Evolutionary conservation across 2,888 invertebrate genomes (phyloP).

Genomic region (Drosophila stalkeri): DNA sequence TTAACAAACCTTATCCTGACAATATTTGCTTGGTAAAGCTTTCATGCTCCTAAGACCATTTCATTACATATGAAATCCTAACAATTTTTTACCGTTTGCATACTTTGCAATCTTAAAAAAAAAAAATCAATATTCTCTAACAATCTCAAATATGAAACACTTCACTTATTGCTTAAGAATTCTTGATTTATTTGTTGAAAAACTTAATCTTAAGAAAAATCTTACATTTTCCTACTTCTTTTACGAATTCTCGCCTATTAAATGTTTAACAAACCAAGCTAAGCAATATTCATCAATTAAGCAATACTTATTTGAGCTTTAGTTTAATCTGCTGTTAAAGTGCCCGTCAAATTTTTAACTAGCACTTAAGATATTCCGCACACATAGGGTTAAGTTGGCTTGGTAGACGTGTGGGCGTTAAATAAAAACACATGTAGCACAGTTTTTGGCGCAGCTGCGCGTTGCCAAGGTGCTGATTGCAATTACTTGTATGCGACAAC

Average conservation of each 20-base stretch:
- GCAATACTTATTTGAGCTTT: neutral
- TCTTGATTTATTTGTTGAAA: neutral
- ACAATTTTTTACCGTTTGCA: neutral
- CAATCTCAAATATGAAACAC: too few species aligned
- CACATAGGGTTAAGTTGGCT: constrained; percentile 40
- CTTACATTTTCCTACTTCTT: neutral
- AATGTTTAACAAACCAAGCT: neutral
- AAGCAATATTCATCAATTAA: neutral
- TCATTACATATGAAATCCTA: neutral
- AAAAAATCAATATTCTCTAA: neutral
- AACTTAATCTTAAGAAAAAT: neutral
- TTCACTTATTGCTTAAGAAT: neutral
- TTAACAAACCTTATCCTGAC: too few species aligned
- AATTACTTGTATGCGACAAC: constrained; percentile 61
- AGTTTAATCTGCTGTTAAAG: neutral
- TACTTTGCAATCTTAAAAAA: neutral
- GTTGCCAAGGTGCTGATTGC: constrained; percentile 77
- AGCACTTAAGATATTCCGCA: neutral
- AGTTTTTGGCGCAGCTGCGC: constrained; percentile 64
- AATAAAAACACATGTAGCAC: constrained; percentile 62
- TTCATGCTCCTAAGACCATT: neutral
- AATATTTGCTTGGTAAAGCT: neutral
- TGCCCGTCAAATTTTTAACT: neutral
- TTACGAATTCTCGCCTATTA: neutral
- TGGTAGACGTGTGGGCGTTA: constrained; percentile 40